These are phyloP conservation scores for Myocastor coypus DNA, from an alignment of 2,113 vertebrate species.

Conservation along the genomic window DNA sequence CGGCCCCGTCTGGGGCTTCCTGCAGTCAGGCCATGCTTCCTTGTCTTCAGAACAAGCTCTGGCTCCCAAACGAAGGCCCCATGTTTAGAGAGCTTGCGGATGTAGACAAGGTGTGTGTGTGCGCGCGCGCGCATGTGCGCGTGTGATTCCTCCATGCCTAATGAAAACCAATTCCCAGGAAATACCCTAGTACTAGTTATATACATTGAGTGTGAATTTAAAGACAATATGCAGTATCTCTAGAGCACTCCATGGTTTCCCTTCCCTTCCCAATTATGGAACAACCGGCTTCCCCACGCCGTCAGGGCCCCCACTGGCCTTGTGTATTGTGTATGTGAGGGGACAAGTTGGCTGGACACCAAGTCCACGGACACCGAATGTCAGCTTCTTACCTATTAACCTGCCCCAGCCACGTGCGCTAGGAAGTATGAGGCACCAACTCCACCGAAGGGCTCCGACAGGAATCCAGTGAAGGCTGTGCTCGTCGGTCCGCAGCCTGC, in stretches of 20 bases:
- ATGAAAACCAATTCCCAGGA: constrained; percentile 24
- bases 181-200: constrained; percentile 2
- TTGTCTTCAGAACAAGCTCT: neutral
- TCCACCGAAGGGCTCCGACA: neutral
- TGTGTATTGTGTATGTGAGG: neutral
- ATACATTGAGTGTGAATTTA: constrained; percentile 35
- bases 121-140: rapidly evolving
- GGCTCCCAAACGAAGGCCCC: neutral
- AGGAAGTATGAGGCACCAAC: neutral
- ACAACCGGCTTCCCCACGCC: neutral
- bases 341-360: neutral
- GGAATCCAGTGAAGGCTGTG: neutral
- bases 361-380: too few relatives aligned
- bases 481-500: neutral
- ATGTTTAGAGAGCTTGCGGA: neutral
- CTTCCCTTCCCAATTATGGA: neutral
- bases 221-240: neutral
- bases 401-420: neutral
- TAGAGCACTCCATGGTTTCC: neutral
- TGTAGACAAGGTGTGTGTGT: neutral
- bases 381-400: neutral
- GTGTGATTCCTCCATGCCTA: neutral
- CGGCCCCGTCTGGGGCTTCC: neutral
- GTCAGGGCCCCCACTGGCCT: neutral
- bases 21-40: neutral